These are phyloP conservation scores for Brotula barbata DNA, from an alignment of 2,797 vertebrate genomes.

Conservation along the genomic window DNA sequence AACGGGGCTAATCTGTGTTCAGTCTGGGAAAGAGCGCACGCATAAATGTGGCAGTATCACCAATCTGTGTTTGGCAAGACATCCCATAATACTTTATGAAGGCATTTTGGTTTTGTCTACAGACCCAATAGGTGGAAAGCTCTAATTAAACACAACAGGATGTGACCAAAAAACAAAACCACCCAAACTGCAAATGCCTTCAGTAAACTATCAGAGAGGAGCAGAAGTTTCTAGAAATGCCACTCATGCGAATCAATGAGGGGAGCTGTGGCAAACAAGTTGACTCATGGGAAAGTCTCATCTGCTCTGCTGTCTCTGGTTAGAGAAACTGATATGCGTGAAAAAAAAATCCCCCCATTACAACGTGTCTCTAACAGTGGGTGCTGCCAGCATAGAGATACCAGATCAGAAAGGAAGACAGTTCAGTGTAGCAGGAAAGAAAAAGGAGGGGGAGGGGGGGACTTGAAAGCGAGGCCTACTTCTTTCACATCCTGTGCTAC, in stretches of 20 bases:
- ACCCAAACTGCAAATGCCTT: constrained; percentile 6
- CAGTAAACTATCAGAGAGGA: neutral
- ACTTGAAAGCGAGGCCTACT: constrained; percentile 24
- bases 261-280: constrained; percentile 1
- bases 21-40: constrained; percentile 3
- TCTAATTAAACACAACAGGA: neutral
- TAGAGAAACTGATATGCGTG: constrained; percentile 19
- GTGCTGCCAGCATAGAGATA: constrained; percentile 15
- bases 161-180: neutral
- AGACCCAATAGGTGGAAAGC: constrained; percentile 24
- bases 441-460: neutral
- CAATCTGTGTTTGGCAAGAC: constrained; percentile 18
- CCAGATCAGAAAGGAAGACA: neutral
- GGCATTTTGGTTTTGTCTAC: constrained; percentile 20
- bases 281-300: constrained; percentile 65
- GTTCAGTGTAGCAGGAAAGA: constrained; percentile 1
- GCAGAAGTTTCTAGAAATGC: constrained; percentile 42
- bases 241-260: neutral
- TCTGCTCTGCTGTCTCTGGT: constrained; percentile 30
- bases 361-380: constrained; percentile 25
- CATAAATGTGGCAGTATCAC: constrained; percentile 1
- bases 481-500: constrained; percentile 53
- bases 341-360: constrained; percentile 39
- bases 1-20: constrained; percentile 42
- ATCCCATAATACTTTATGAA: constrained; percentile 32